Conservation (phyloP, 2,797 vertebrate genomes). For the Furcifer pardalis region DNA sequence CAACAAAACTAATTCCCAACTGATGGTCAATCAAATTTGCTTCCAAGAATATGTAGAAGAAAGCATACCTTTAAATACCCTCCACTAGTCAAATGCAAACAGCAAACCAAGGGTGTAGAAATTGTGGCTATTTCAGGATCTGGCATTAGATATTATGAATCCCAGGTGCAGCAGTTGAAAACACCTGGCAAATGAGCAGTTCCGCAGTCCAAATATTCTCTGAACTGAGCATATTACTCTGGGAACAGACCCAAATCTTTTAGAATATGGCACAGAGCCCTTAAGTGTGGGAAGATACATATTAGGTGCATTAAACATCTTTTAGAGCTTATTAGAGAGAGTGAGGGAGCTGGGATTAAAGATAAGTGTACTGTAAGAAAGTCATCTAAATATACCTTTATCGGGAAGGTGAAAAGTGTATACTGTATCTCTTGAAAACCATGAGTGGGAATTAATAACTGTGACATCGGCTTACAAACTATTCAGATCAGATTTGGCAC, state of each 20-base stretch:
- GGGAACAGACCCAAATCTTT: slow-evolving; percentile 36
- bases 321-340: slow-evolving; percentile 50
- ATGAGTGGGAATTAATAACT: slow-evolving; percentile 45
- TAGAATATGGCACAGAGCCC: slow-evolving; percentile 32
- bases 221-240: slow-evolving; percentile 30
- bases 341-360: slow-evolving; percentile 47
- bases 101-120: slow-evolving; percentile 41
- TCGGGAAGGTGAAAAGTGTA: slow-evolving; percentile 41
- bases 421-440: slow-evolving; percentile 46
- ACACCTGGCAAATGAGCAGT: slow-evolving; percentile 16
- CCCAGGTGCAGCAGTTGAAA: slow-evolving; percentile 23
- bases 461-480: slow-evolving; percentile 36
- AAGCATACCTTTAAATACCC: not conserved
- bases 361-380: slow-evolving; percentile 38
- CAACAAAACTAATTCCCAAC: not conserved
- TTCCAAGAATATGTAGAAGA: not conserved
- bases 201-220: not conserved
- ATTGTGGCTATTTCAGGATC: slow-evolving; percentile 26
- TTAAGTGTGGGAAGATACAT: slow-evolving; percentile 40
- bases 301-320: slow-evolving; percentile 47
- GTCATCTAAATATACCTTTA: slow-evolving; percentile 40
- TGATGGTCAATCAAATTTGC: not conserved
- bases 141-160: slow-evolving; percentile 16
- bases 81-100: not conserved
- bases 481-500: slow-evolving; percentile 43